A percentile compares a stretch with the other conserved stretches of the same genome.
Evolutionary conservation across 1,140 invertebrate genomes (phyloP).

Genomic region (Meloidogyne exigua): DNA sequence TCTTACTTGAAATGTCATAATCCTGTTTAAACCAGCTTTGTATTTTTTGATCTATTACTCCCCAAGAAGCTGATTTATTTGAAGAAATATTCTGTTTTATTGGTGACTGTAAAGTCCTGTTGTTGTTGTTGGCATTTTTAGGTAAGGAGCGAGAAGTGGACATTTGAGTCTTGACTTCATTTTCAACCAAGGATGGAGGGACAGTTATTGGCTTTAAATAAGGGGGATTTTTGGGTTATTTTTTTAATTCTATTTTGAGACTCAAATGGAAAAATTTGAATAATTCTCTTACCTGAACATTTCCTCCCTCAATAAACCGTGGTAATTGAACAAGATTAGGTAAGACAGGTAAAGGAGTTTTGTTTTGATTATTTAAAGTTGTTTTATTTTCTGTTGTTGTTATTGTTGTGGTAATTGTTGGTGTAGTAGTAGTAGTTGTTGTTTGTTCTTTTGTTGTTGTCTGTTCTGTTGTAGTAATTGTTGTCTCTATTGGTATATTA

Average conservation of each 20-base stretch:
- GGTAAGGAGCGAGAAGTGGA: background rate
- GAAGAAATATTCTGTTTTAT: constrained; percentile 2
- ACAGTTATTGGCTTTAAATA: constrained; percentile 19
- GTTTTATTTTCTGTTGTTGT: constrained; percentile 6
- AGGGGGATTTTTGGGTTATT: background rate
- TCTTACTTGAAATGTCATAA: constrained; percentile 38
- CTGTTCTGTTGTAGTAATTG: background rate
- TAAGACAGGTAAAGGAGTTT: constrained; percentile 19
- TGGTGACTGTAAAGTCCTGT: background rate
- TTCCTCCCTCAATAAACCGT: constrained; percentile 17
- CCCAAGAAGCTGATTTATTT: constrained; percentile 1
- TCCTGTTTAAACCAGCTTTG: constrained; percentile 39
- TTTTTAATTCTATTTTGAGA: too few species aligned
- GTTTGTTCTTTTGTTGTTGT: background rate
- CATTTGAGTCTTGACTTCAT: background rate
- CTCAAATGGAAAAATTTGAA: too few species aligned
- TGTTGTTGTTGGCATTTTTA: too few species aligned
- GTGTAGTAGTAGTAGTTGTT: background rate
- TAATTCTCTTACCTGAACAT: constrained; percentile 8
- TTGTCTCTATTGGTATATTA: background rate
- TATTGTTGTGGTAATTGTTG: background rate
- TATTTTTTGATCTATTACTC: constrained; percentile 1
- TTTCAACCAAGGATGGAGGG: constrained; percentile 19
- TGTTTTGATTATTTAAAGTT: background rate
- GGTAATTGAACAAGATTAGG: constrained; percentile 21